Conservation (phyloP, 2,797 vertebrate species). For the Hemitrygon akajei region DNA sequence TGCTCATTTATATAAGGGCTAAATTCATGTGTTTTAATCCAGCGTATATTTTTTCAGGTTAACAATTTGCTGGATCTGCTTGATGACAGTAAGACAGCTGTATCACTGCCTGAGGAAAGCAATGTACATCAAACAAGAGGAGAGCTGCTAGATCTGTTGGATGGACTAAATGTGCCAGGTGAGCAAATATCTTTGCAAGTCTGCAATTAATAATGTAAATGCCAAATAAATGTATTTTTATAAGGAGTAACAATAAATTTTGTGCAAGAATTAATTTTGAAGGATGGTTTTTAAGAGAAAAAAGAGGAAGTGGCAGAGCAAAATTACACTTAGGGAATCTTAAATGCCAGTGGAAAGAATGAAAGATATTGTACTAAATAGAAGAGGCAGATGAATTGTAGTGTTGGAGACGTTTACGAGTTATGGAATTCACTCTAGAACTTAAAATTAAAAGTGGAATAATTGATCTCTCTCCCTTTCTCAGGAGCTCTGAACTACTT, state of each 20-base stretch:
- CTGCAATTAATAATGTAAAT: neutral
- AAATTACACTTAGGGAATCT: too few relatives aligned
- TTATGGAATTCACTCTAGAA: neutral
- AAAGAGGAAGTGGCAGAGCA: too few relatives aligned
- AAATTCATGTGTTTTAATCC: neutral
- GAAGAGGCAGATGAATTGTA: neutral
- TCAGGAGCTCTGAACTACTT: neutral
- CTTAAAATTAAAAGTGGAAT: too few relatives aligned
- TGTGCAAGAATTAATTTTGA: too few relatives aligned
- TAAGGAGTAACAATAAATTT: too few relatives aligned
- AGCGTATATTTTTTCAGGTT: neutral
- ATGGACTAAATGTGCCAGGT: constrained; percentile 23
- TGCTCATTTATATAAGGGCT: neutral
- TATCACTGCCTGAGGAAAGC: constrained; percentile 25
- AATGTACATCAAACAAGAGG: constrained; percentile 27
- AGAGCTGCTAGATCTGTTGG: constrained; percentile 29
- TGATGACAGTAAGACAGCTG: neutral
- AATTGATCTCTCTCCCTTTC: neutral
- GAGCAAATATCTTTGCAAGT: neutral
- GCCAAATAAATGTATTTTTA: neutral
- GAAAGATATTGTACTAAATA: too few relatives aligned
- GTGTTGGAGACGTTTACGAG: neutral
- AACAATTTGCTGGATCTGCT: constrained; percentile 30
- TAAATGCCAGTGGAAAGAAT: too few relatives aligned
- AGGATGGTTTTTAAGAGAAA: too few relatives aligned